Evolutionary conservation across 2,888 invertebrate genomes (phyloP), one percentile per base, ranked within the genome.

Genomic region (Corbicula japonica): DNA sequence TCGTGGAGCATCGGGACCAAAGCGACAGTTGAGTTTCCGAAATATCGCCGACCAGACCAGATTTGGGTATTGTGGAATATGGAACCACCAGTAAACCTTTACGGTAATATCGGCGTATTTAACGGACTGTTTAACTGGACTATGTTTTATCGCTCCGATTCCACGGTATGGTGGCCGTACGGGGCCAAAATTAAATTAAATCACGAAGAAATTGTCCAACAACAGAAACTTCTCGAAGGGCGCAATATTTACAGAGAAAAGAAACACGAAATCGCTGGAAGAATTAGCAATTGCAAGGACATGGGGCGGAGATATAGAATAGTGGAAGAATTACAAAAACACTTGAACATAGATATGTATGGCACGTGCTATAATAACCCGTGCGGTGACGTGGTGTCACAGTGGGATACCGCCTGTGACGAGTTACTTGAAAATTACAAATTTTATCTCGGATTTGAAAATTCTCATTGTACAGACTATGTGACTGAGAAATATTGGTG

Each of bases 51-150:
- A 8, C 77, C 84, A 1, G 63, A 79, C 38, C 88, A 88, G 75
- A 79, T 86, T 1, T 89, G 89, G 89, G 73, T 86, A 2, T 35
- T 89, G 12, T 79, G 81, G 34, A 86, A 84, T 35, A 69, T 82
- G 28, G 89, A 89, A 71, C 89, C 89, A 0, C 85, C 88, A 8
- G 61, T 83, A 3, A 71, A 83, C 28, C 74, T 85, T 15, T 86
- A 79, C 21, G 69, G 86, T 8, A 76, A 81, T 44, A 46, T 83
- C 21, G 56, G 30, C 0, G 63, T 66, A 8, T 79, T 85, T 21
- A 69, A 73, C 52, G 72, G 73, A 4, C n/a, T 75, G 5, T 82
- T 82, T 60, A 82, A 82, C 44, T 82, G 82, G 82, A 82, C 82
- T 0, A 41, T 61, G 4, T 75, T 76, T 32, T 79, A 79, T 46